Evolutionary conservation across 1,140 invertebrate genomes (phyloP).

Genomic region (Neodiprion lecontei): DNA sequence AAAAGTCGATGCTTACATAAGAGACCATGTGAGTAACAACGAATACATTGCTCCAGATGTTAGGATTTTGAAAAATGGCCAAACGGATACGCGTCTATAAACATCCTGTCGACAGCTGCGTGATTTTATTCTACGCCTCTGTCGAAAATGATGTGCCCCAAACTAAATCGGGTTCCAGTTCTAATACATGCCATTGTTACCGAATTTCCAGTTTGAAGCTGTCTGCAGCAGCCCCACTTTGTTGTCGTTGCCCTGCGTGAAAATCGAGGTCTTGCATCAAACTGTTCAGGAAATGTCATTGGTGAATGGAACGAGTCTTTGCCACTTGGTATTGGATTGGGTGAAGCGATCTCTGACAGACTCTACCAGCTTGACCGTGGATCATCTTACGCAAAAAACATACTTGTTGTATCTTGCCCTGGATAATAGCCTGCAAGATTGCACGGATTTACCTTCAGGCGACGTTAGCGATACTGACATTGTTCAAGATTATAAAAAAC

Average conservation of each 20-base stretch:
- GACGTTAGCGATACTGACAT: constrained; percentile 76
- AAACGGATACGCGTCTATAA: too few relatives aligned
- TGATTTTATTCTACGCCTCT: too few relatives aligned
- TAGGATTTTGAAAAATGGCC: too few relatives aligned
- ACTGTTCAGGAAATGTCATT: constrained; percentile 69
- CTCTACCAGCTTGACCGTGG: constrained; percentile 51
- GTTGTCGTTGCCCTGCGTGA: constrained; percentile 68
- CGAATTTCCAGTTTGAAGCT: constrained; percentile 61
- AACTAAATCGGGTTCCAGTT: not conserved
- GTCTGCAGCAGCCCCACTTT: constrained; percentile 67
- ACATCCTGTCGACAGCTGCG: constrained; percentile 4
- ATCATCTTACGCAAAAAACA: constrained; percentile 67
- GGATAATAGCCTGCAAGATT: constrained; percentile 81
- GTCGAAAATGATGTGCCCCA: not conserved
- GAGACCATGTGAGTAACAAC: constrained; percentile 67
- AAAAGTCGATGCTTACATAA: constrained; percentile 76
- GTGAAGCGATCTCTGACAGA: constrained; percentile 64
- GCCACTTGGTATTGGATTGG: constrained; percentile 74
- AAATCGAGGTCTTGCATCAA: constrained; percentile 72
- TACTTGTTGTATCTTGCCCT: constrained; percentile 79
- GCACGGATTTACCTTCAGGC: constrained; percentile 73
- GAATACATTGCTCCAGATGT: not conserved
- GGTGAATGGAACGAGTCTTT: constrained; percentile 67
- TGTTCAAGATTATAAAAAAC: constrained; percentile 82
- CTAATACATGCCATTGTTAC: too few relatives aligned